These are phyloP conservation scores for Scaptomyza cyrtandrae DNA, from an alignment of 2,888 invertebrate species.

Conservation along the genomic window DNA sequence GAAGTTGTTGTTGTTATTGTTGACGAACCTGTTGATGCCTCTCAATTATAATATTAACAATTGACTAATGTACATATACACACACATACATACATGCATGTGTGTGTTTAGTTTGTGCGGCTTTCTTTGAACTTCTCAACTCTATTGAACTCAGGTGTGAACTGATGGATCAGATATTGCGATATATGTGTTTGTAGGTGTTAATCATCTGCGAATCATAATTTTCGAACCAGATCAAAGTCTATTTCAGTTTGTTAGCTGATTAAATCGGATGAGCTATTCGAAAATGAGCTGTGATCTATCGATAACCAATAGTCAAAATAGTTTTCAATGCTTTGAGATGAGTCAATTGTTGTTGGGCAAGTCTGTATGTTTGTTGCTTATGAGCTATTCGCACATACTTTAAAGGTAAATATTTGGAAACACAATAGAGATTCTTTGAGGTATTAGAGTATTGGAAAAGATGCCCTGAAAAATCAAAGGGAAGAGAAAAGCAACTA, in stretches of 20 bases:
- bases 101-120: slow-evolving; percentile 38
- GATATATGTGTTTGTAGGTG: slow-evolving; percentile 30
- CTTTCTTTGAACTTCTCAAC: slow-evolving; percentile 63
- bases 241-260: slow-evolving; percentile 42
- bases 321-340: neutral
- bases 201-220: slow-evolving; percentile 66
- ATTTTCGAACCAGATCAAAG: slow-evolving; percentile 62
- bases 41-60: slow-evolving; percentile 57
- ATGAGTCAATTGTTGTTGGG: neutral
- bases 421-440: neutral
- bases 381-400: slow-evolving; percentile 3
- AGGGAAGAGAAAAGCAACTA: neutral
- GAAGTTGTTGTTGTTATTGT: slow-evolving; percentile 48
- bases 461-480: neutral
- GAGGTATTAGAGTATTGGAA: neutral
- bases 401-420: neutral
- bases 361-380: neutral
- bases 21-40: slow-evolving; percentile 62
- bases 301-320: slow-evolving; percentile 8
- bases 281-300: slow-evolving; percentile 37
- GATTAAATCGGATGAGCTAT: slow-evolving; percentile 63
- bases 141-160: slow-evolving; percentile 67
- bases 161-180: slow-evolving; percentile 52
- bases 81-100: neutral
- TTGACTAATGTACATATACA: slow-evolving; percentile 33